Conservation (phyloP, 2,113 vertebrate genomes). For the Patagioenas fasciata region DNA sequence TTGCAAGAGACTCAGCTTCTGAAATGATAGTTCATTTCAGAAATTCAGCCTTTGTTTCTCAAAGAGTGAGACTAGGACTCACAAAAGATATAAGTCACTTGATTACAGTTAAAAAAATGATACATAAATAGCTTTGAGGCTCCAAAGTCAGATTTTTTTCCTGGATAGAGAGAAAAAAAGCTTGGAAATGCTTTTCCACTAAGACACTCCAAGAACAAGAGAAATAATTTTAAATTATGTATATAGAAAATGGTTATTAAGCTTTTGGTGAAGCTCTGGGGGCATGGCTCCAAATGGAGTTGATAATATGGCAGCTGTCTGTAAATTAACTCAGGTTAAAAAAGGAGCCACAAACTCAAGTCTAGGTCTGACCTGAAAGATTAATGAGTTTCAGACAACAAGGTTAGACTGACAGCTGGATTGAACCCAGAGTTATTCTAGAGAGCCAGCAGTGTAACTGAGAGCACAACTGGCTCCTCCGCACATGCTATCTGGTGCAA, state of each 20-base stretch:
- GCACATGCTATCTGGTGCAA: neutral
- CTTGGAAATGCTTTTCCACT: neutral
- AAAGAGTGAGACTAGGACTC: neutral
- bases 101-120: neutral
- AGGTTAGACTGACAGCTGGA: neutral
- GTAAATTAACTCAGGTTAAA: neutral
- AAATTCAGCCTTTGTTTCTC: neutral
- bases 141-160: neutral
- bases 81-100: neutral
- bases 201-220: neutral
- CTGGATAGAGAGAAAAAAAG: neutral
- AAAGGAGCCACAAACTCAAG: neutral
- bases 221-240: neutral
- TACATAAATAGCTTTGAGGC: neutral
- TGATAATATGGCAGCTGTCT: neutral
- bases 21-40: neutral
- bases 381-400: neutral
- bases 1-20: neutral
- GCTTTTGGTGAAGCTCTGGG: neutral
- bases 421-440: neutral
- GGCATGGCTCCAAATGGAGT: neutral
- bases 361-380: neutral
- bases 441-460: neutral
- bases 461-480: neutral
- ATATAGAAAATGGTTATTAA: neutral